These are phyloP conservation scores for Oxyura jamaicensis DNA, from an alignment of 2,113 vertebrate species.

Conservation along the genomic window DNA sequence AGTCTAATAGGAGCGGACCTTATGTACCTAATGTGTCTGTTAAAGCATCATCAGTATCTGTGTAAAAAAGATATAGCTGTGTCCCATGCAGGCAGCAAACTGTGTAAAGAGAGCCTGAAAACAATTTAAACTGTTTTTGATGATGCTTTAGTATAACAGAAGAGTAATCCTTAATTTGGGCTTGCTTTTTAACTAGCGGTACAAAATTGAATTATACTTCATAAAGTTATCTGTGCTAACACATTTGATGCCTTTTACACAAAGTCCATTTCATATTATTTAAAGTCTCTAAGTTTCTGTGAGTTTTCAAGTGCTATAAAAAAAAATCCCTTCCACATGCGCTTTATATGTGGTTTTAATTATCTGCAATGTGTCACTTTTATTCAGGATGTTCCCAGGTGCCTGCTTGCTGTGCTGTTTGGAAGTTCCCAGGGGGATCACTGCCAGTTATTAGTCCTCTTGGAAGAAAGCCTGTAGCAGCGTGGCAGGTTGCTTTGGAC, in stretches of 20 bases:
- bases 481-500: rapidly evolving
- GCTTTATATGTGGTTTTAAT: background rate
- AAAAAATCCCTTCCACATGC: background rate
- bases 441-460: background rate
- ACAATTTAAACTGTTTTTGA: background rate
- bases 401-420: background rate
- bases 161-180: background rate
- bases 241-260: background rate
- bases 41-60: background rate
- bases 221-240: background rate
- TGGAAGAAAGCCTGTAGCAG: background rate
- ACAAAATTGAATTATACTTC: background rate
- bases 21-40: background rate
- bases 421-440: background rate
- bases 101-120: background rate
- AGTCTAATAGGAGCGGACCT: background rate
- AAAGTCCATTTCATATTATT: background rate
- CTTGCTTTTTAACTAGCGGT: background rate
- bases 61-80: background rate
- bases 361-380: background rate
- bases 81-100: background rate
- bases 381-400: background rate
- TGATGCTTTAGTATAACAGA: background rate
- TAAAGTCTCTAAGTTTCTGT: background rate
- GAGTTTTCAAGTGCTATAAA: background rate